Evolutionary conservation across 2,888 invertebrate species (phyloP).

Genomic region (Polydrusus cervinus): DNA sequence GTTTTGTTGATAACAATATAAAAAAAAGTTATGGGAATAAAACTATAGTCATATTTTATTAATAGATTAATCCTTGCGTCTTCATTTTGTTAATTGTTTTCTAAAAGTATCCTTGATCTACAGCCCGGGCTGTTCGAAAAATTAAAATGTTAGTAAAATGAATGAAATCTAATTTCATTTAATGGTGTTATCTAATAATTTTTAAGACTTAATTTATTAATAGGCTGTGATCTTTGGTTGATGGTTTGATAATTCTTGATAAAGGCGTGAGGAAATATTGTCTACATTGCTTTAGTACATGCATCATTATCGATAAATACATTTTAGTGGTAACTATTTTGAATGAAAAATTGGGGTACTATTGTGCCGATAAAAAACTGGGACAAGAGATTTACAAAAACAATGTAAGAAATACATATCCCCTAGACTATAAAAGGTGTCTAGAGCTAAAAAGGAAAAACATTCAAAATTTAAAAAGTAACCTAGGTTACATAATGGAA

Average conservation of each 20-base stretch:
- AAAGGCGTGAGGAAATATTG: background rate
- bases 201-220: constrained; percentile 19
- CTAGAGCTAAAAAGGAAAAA: no score
- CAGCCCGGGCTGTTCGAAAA: background rate
- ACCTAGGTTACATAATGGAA: no score
- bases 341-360: no score
- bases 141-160: constrained; percentile 1
- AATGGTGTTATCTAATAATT: constrained; percentile 14
- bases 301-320: background rate
- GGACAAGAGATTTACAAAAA: no score
- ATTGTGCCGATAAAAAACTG: no score
- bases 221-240: constrained; percentile 20
- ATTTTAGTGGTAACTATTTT: no score
- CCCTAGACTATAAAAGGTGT: no score
- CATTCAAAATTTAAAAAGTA: no score
- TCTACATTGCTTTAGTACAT: background rate
- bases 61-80: no score
- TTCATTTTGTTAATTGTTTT: background rate
- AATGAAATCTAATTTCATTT: constrained; percentile 21
- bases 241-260: background rate
- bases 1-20: background rate
- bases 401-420: no score
- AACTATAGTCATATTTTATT: no score
- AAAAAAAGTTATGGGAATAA: background rate
- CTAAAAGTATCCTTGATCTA: background rate